Evolutionary conservation across 2,113 vertebrate species (phyloP).

Genomic region (Oncorhynchus keta): DNA sequence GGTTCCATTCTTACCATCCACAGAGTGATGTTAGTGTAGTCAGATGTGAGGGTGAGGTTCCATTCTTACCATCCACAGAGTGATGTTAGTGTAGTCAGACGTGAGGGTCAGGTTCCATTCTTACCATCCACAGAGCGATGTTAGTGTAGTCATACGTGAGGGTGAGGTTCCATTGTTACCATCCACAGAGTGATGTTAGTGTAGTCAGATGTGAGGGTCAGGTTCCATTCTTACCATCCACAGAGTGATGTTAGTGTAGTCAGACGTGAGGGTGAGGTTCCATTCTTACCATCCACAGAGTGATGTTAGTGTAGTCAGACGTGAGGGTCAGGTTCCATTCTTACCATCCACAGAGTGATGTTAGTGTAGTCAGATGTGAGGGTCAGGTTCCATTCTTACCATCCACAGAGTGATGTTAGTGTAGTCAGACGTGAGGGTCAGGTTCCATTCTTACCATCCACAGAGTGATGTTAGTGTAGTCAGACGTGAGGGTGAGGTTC

Average conservation of each 20-base stretch:
- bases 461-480: no score
- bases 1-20: neutral
- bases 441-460: neutral
- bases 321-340: neutral
- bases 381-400: neutral
- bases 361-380: neutral
- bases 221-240: neutral
- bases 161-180: neutral
- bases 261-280: neutral
- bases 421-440: neutral
- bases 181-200: no score
- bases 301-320: no score
- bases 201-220: neutral
- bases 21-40: no score
- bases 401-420: no score
- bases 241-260: no score
- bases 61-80: neutral
- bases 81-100: no score
- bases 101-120: neutral
- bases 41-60: neutral
- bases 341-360: no score
- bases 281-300: neutral
- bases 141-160: neutral
- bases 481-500: neutral
- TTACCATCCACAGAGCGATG: no score